phyloP scores from a whole-genome alignment of 2,113 vertebrate genomes.

The Tretioscincus oriximinensis region DNA sequence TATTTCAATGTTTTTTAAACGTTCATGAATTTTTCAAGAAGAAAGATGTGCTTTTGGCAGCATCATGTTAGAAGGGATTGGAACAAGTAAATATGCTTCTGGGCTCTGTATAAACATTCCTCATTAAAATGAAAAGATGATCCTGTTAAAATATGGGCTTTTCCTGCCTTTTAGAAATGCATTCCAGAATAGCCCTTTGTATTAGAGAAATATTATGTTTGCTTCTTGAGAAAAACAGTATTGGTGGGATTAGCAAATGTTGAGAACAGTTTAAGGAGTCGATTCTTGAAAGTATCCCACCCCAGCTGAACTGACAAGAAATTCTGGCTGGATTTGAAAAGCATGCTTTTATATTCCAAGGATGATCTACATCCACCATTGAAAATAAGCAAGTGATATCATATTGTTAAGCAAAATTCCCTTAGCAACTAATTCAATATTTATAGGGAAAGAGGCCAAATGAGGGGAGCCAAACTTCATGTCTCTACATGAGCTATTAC shows the following conservation, averaged over 20 bases:
- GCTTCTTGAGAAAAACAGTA: neutral
- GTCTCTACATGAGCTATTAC: conserved; percentile 5
- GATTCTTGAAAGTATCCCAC: conserved; percentile 45
- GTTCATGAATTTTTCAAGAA: neutral
- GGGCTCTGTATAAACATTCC: neutral
- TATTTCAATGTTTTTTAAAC: no score
- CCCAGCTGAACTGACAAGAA: conserved; percentile 54
- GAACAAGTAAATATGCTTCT: neutral
- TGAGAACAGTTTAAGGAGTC: conserved; percentile 24
- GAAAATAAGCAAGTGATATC: conserved; percentile 55
- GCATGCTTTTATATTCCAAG: conserved; percentile 33
- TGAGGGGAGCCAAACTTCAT: conserved; percentile 32
- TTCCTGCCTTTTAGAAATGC: neutral
- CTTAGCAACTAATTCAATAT: conserved; percentile 60
- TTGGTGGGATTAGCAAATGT: conserved; percentile 27
- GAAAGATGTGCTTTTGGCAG: neutral
- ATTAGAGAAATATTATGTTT: neutral
- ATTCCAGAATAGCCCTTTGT: conserved; percentile 10
- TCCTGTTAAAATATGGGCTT: neutral
- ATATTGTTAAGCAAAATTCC: conserved; percentile 53
- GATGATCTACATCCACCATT: conserved; percentile 42
- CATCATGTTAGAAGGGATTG: neutral
- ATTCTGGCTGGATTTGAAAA: conserved; percentile 41
- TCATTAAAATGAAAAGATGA: neutral
- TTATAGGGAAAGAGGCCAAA: conserved; percentile 43